Evolutionary conservation across 2,797 vertebrate genomes (phyloP).

Genomic region (Anabas testudineus): DNA sequence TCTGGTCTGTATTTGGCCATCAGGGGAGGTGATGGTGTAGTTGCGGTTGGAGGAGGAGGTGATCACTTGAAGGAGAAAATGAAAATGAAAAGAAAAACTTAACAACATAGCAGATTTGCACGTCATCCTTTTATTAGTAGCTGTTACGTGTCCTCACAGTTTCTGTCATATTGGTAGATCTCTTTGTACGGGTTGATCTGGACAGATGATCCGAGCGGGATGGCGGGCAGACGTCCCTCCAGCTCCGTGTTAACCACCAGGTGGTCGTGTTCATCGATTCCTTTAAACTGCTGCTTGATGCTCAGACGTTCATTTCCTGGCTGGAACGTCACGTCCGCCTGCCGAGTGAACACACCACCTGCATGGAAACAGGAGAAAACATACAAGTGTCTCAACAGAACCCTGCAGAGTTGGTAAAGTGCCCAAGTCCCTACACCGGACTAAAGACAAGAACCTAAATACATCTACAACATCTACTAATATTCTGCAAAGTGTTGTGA

Average conservation of each 20-base stretch:
- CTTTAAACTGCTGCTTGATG: conserved; percentile 90
- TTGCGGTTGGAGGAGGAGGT: conserved; percentile 90
- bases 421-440: background rate
- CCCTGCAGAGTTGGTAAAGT: background rate
- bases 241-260: conserved; percentile 91
- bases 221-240: conserved; percentile 88
- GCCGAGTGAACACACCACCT: conserved; percentile 91
- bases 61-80: conserved; percentile 83
- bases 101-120: background rate
- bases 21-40: conserved; percentile 86
- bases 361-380: background rate
- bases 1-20: conserved; percentile 67
- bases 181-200: conserved; percentile 91
- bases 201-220: conserved; percentile 83
- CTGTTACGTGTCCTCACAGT: conserved; percentile 78
- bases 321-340: conserved; percentile 90
- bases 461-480: too few species aligned
- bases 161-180: conserved; percentile 89
- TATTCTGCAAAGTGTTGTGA: too few species aligned
- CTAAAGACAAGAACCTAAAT: background rate
- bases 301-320: conserved; percentile 87
- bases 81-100: background rate
- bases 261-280: conserved; percentile 93
- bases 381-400: background rate
- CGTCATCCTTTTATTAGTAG: too few species aligned